Base-by-base conservation (phyloP, 1,140 invertebrate species). In the Halictus rubicundus region DNA sequence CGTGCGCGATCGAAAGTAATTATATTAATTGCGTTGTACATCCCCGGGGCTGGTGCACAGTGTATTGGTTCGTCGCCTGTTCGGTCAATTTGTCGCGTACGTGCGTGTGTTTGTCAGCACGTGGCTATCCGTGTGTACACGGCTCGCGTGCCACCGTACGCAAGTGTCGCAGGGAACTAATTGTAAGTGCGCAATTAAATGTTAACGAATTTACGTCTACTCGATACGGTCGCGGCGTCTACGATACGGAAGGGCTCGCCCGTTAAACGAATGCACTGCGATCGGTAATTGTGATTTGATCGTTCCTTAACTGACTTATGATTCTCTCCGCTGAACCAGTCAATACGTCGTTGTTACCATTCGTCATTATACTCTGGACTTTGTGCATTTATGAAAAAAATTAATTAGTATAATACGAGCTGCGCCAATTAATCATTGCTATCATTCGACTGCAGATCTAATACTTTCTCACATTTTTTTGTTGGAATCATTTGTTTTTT, bases 21-120 rank as follows among this genome's bases (percentile, higher is more conserved):
- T 87, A 87, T 87, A 87, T 87, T 87, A 87, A 87, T 87, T 87
- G 85, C 78, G 80, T 77, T 72, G 85, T 63, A 79, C 77, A 81
- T 83, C 77, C 71, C 69, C 57, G 69, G 68, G 68, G 82, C 57
- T 66, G 63, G 71, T 76, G 65, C 74, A 61, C 57, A 61, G 72
- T 54, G 81, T 83, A 86, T 83, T 86, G 81, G 81, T 57, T 69
- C 73, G 77, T 86, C 76, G 80, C 39, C 52, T 59, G 21, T 57
- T 65, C 68, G 75, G 77, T 83, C 70, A 76, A 70, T 76, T 39
- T 42, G 39, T 32, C 59, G 66, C 69, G 66, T 69, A 72, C 70
- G 64, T 78, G 52, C 3, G 49, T 68, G 49, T 68, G 69, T 42
- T 82, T 52, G 60, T 12, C 49, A 59, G 57, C 57, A 21, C 59